Percentiles rank a stretch among this genome's conserved stretches.
Evolutionary conservation across 2,113 vertebrate species (phyloP).

Genomic region (Hoplias malabaricus): DNA sequence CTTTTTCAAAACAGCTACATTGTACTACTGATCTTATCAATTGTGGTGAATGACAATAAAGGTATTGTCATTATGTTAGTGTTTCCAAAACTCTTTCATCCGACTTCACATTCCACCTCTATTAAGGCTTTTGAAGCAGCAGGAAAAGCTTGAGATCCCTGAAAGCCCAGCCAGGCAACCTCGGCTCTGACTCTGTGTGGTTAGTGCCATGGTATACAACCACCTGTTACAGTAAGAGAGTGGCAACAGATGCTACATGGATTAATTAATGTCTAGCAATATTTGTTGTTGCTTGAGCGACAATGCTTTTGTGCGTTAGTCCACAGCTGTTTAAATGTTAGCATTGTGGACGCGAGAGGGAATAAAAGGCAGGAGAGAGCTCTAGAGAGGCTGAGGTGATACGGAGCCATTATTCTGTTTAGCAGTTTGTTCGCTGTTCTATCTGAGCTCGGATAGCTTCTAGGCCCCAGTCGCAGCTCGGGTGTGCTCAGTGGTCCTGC

Average conservation of each 20-base stretch:
- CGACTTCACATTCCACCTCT: background rate
- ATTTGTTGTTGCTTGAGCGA: conserved; percentile 14
- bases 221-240: background rate
- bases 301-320: conserved; percentile 33
- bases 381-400: background rate
- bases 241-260: background rate
- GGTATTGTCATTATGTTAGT: background rate
- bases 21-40: too few species aligned
- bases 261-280: conserved; percentile 30
- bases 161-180: conserved; percentile 13
- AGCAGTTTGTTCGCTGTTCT: too few species aligned
- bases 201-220: background rate
- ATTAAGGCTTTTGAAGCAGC: background rate
- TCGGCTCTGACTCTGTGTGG: background rate
- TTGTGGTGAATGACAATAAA: background rate
- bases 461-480: background rate
- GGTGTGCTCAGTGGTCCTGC: background rate
- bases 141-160: conserved; percentile 13
- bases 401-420: background rate
- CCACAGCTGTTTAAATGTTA: conserved; percentile 36
- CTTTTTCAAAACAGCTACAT: too few species aligned
- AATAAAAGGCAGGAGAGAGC: background rate
- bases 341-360: background rate
- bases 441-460: background rate
- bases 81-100: background rate